These are phyloP conservation scores for Solenodon paradoxus DNA, from an alignment of 2,113 vertebrate genomes.

Conservation along the genomic window DNA sequence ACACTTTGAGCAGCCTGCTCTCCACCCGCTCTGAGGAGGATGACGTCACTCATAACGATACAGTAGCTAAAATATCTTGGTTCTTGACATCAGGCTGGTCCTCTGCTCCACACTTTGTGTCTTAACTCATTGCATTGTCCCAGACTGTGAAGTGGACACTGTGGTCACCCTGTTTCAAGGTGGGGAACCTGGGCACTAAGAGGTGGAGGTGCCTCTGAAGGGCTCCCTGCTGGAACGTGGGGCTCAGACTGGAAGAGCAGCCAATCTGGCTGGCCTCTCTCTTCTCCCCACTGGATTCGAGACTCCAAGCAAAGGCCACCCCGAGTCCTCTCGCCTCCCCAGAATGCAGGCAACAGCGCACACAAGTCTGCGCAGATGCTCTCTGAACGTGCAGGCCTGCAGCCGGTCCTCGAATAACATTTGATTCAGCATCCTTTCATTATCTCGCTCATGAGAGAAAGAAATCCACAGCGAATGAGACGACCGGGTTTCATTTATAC, in stretches of 20 bases:
- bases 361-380: neutral
- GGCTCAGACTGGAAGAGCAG: neutral
- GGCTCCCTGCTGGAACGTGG: neutral
- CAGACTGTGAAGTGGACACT: neutral
- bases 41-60: neutral
- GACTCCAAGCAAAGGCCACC: neutral
- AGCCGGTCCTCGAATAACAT: too few species aligned
- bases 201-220: too few species aligned
- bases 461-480: too few species aligned
- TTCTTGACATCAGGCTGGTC: neutral
- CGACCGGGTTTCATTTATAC: neutral
- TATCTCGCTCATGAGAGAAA: neutral
- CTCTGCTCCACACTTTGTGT: neutral
- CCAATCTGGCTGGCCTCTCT: neutral
- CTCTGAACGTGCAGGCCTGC: neutral
- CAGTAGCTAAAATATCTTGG: neutral
- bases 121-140: neutral
- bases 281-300: neutral
- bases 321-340: rapidly evolving
- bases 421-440: neutral
- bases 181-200: too few species aligned
- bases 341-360: neutral
- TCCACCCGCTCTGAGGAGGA: neutral
- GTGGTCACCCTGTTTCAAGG: neutral
- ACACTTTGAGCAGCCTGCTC: neutral